phyloP scores from a whole-genome alignment of 2,888 invertebrate genomes.

The Iphiclides podalirius region DNA sequence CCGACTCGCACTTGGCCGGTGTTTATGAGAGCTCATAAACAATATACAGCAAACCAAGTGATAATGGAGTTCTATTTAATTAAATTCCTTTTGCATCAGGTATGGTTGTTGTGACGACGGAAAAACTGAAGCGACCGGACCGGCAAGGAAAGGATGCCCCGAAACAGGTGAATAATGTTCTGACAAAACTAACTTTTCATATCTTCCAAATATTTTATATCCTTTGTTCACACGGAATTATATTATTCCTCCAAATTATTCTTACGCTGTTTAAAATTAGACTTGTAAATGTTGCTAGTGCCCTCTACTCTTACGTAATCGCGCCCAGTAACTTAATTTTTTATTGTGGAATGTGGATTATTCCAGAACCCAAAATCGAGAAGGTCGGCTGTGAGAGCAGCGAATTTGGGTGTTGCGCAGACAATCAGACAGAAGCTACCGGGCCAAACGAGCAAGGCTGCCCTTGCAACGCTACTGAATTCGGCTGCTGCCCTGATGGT shows the following conservation, averaged over 20 bases:
- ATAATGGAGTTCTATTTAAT: too few relatives aligned
- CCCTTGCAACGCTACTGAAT: conserved; percentile 80
- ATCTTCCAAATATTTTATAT: too few relatives aligned
- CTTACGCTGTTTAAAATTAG: neutral
- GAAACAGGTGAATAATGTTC: neutral
- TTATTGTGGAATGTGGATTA: too few relatives aligned
- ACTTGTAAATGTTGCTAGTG: too few relatives aligned
- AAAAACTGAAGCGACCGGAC: conserved; percentile 85
- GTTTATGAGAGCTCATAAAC: too few relatives aligned
- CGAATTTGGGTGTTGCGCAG: conserved; percentile 88
- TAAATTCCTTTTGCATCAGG: too few relatives aligned
- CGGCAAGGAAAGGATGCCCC: conserved; percentile 87
- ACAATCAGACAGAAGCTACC: conserved; percentile 80
- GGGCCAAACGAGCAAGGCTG: conserved; percentile 85
- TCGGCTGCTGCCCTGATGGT: conserved; percentile 88
- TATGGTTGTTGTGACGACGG: conserved; percentile 95
- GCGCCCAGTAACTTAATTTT: too few relatives aligned
- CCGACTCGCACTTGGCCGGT: too few relatives aligned
- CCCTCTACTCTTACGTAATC: too few relatives aligned
- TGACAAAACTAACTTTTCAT: neutral
- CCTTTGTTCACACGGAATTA: too few relatives aligned
- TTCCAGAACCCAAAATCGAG: conserved; percentile 20
- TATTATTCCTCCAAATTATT: neutral
- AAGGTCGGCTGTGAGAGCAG: conserved; percentile 65
- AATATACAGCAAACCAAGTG: too few relatives aligned